phyloP scores from a whole-genome alignment of 2,888 invertebrate genomes.

The Blera fallax region DNA sequence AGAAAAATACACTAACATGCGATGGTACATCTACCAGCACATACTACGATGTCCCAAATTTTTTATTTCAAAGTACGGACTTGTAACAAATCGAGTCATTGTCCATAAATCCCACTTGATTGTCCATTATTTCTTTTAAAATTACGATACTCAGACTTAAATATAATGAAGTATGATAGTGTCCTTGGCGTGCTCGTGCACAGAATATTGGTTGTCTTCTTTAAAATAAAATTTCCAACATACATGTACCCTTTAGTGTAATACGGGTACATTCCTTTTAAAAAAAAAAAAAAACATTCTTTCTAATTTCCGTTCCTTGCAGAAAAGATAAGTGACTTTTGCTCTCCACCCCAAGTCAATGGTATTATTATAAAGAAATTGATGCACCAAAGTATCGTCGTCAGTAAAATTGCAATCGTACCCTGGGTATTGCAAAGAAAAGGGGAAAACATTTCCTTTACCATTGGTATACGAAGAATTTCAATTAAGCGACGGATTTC shows the following conservation, averaged over 20 bases:
- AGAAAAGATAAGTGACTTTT: neutral
- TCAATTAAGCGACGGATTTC: slow-evolving; percentile 44
- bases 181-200: neutral
- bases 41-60: neutral
- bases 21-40: neutral
- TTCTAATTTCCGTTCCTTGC: neutral
- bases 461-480: neutral
- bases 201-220: neutral
- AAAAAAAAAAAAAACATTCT: neutral
- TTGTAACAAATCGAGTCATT: slow-evolving; percentile 13
- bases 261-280: neutral
- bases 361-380: neutral
- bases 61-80: neutral
- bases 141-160: neutral
- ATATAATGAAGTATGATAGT: neutral
- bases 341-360: neutral
- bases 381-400: neutral
- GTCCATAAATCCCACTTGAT: slow-evolving; percentile 42
- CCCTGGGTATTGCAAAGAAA: neutral
- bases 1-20: neutral
- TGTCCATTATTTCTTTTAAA: slow-evolving; percentile 24
- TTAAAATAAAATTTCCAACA: neutral
- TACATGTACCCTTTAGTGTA: neutral
- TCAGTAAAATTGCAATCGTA: neutral
- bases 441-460: neutral